Conservation (phyloP, 2,797 vertebrate species). For the Crenuchus spilurus region DNA sequence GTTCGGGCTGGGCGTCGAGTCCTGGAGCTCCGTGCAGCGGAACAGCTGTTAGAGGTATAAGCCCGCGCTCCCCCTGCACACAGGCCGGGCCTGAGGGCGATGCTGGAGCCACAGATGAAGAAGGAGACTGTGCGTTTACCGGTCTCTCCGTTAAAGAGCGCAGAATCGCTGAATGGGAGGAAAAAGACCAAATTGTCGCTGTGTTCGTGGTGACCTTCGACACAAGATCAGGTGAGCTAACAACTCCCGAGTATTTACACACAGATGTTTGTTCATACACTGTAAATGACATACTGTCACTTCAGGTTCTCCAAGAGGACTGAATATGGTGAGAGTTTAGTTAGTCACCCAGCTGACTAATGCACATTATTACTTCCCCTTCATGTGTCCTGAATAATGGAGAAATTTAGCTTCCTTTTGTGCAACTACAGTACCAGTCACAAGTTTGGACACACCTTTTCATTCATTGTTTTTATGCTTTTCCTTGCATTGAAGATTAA, state of each 20-base stretch:
- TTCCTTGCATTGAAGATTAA: too few species aligned
- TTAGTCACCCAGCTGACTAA: constrained; percentile 38
- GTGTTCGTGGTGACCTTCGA: constrained; percentile 97
- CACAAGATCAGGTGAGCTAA: constrained; percentile 87
- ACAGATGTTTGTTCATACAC: background rate
- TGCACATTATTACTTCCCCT: background rate
- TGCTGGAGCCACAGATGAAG: constrained; percentile 60
- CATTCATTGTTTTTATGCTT: too few species aligned
- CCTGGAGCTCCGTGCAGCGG: constrained; percentile 44
- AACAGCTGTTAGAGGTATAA: constrained; percentile 68
- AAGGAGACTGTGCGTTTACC: constrained; percentile 63
- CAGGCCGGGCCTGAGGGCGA: constrained; percentile 61
- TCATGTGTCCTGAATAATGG: too few species aligned
- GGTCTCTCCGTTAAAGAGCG: constrained; percentile 65
- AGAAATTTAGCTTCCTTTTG: background rate
- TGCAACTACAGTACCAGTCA: too few species aligned
- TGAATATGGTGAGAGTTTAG: constrained; percentile 24
- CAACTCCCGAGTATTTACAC: background rate
- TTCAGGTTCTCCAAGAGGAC: background rate
- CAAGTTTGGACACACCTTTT: too few species aligned
- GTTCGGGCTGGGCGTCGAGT: constrained; percentile 56
- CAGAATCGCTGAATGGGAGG: constrained; percentile 79
- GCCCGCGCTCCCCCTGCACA: constrained; percentile 64
- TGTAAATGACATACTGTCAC: background rate
- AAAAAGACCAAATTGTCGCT: constrained; percentile 91